These are phyloP conservation scores for Callimorpha dominula DNA, from an alignment of 2,888 invertebrate genomes.

Conservation along the genomic window DNA sequence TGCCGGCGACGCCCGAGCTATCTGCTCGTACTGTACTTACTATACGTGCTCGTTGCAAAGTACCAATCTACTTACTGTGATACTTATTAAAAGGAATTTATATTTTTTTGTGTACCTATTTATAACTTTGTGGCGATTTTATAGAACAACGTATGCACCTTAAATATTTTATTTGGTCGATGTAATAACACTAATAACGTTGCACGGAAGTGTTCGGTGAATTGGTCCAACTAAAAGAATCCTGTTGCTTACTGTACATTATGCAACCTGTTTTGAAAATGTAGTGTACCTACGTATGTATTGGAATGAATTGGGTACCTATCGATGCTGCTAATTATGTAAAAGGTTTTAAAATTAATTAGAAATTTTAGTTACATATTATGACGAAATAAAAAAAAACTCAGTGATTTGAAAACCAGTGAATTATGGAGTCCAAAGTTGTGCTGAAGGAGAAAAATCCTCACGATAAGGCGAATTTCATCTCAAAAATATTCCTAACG, in stretches of 20 bases:
- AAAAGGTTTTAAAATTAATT: conserved; percentile 16
- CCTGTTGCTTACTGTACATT: conserved; percentile 44
- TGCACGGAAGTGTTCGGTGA: conserved; percentile 36
- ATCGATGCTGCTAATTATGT: conserved; percentile 3
- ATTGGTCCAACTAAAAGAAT: conserved; percentile 36
- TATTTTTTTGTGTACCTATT: conserved; percentile 32
- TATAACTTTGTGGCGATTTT: conserved; percentile 8
- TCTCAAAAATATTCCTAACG: conserved; percentile 88
- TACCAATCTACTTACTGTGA: conserved; percentile 48
- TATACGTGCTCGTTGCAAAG: conserved; percentile 27
- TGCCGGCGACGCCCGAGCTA: conserved; percentile 58
- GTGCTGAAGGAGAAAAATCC: conserved; percentile 88
- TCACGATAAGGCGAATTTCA: conserved; percentile 84
- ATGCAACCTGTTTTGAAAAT: conserved; percentile 53
- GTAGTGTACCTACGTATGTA: conserved; percentile 21
- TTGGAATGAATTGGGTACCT: conserved; percentile 24
- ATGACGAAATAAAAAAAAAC: background rate
- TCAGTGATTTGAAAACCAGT: conserved; percentile 12
- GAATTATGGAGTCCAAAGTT: conserved; percentile 88
- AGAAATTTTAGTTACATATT: conserved; percentile 1
- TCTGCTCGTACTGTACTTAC: conserved; percentile 32
- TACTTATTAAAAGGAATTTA: conserved; percentile 42
- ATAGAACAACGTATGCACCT: conserved; percentile 14
- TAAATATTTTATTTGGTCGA: conserved; percentile 23
- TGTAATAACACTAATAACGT: background rate